A percentile compares a stretch with the other conserved stretches of the same genome.
These are phyloP conservation scores for Mus minutoides DNA, from an alignment of 2,797 vertebrate genomes.

Conservation along the genomic window DNA sequence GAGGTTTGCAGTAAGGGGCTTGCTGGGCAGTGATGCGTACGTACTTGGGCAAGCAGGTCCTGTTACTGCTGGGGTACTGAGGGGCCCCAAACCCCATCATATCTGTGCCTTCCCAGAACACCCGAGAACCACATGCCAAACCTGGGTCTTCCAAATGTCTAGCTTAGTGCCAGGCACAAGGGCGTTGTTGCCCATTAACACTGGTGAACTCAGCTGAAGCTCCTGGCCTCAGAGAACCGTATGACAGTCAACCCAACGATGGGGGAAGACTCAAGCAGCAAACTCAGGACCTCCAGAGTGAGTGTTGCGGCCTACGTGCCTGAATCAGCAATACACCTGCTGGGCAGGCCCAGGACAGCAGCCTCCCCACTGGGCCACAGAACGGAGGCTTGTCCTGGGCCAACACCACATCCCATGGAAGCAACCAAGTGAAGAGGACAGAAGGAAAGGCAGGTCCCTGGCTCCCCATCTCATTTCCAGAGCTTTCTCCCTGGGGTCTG, in stretches of 20 bases:
- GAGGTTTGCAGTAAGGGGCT: neutral
- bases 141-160: neutral
- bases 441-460: conserved; percentile 51
- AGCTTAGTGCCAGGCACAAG: neutral
- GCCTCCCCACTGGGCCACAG: neutral
- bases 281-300: neutral
- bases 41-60: neutral
- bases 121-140: neutral
- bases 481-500: neutral
- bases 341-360: neutral
- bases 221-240: neutral
- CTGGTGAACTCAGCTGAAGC: neutral
- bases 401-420: rapidly evolving
- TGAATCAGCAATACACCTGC: neutral
- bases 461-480: conserved; percentile 68
- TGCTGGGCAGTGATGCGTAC: neutral
- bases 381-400: conserved; percentile 50
- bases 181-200: neutral
- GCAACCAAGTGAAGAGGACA: conserved; percentile 39
- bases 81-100: neutral
- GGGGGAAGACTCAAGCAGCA: neutral
- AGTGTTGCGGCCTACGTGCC: neutral
- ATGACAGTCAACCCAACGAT: neutral
- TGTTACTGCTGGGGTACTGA: neutral
- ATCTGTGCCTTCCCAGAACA: neutral